Evolutionary conservation across 2,113 vertebrate species (phyloP).

Genomic region (Dipodomys stephensi): DNA sequence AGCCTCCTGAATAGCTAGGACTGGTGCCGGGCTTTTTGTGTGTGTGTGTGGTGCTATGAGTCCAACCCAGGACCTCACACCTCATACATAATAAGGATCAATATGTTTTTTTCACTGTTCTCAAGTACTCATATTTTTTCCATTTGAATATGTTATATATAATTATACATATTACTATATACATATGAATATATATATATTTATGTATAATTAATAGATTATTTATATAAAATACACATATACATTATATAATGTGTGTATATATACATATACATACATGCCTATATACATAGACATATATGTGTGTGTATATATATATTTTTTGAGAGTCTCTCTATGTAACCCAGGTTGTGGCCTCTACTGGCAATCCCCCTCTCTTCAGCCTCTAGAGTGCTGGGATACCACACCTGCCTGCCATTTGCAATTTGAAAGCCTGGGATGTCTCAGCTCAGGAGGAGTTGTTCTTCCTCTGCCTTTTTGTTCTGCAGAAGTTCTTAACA

Average conservation of each 20-base stretch:
- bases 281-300: too few relatives aligned
- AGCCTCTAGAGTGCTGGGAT: background rate
- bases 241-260: background rate
- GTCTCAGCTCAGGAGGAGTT: background rate
- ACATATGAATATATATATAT: too few relatives aligned
- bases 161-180: too few relatives aligned
- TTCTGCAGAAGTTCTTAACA: background rate
- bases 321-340: background rate
- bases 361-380: background rate
- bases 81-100: background rate
- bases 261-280: too few relatives aligned
- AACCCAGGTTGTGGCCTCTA: background rate
- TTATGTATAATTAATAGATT: too few relatives aligned
- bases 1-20: too few relatives aligned
- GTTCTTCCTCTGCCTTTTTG: constrained; percentile 9
- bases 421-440: background rate
- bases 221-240: too few relatives aligned
- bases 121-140: background rate
- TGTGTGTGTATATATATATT: too few relatives aligned
- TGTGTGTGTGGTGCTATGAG: background rate
- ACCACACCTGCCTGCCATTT: background rate
- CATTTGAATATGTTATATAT: background rate
- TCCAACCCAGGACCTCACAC: too few relatives aligned
- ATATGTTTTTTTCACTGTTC: background rate
- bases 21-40: too few relatives aligned